These are phyloP conservation scores for Drosophila virilis DNA, from an alignment of 1,140 invertebrate species.

Conservation along the genomic window DNA sequence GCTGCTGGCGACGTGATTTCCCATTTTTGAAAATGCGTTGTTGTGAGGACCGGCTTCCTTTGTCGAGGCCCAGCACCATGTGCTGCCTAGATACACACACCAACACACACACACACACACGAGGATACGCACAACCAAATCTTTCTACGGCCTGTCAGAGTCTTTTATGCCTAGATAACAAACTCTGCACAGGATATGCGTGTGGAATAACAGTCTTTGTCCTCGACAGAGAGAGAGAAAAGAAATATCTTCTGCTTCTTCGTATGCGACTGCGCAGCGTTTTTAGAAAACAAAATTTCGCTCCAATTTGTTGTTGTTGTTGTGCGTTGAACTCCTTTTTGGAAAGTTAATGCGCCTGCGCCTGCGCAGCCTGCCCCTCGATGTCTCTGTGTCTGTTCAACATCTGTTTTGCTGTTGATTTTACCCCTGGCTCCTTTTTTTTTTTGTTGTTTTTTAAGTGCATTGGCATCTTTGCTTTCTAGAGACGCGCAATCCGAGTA, in stretches of 20 bases:
- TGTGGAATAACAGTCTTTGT: slow-evolving; percentile 48
- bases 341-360: slow-evolving; percentile 55
- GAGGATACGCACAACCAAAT: slow-evolving; percentile 39
- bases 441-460: slow-evolving; percentile 50
- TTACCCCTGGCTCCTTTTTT: slow-evolving; percentile 46
- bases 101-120: slow-evolving; percentile 24
- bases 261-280: slow-evolving; percentile 69
- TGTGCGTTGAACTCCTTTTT: slow-evolving; percentile 65
- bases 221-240: slow-evolving; percentile 1
- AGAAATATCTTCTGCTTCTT: slow-evolving; percentile 60
- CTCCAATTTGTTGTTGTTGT: slow-evolving; percentile 51
- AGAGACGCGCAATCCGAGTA: slow-evolving; percentile 40
- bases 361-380: slow-evolving; percentile 36
- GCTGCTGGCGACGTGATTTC: slow-evolving; percentile 64
- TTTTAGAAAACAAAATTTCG: slow-evolving; percentile 65
- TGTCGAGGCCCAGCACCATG: slow-evolving; percentile 42
- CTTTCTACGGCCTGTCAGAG: slow-evolving; percentile 48
- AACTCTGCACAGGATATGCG: slow-evolving; percentile 50
- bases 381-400: slow-evolving; percentile 61
- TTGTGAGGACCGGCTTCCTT: slow-evolving; percentile 57
- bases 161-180: slow-evolving; percentile 47
- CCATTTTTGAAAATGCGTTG: slow-evolving; percentile 54
- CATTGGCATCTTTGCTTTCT: slow-evolving; percentile 79
- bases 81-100: slow-evolving; percentile 62
- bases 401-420: slow-evolving; percentile 67